Evolutionary conservation across 2,888 invertebrate species (phyloP).

Genomic region (Morpho deidamia): DNA sequence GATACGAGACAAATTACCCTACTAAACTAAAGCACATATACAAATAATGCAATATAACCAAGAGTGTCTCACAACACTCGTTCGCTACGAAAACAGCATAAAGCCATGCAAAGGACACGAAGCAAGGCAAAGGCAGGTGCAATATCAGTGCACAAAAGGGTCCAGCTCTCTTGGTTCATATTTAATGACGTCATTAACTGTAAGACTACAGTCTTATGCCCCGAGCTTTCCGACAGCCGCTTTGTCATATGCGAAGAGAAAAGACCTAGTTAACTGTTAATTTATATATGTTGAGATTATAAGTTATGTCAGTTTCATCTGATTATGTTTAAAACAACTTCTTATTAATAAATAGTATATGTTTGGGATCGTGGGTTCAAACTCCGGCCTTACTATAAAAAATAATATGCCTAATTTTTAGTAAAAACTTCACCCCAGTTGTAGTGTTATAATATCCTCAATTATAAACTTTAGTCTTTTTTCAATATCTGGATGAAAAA

Average conservation of each 20-base stretch:
- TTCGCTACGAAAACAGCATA: conserved; percentile 7
- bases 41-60: not conserved
- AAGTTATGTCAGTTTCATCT: too few relatives aligned
- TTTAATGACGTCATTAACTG: conserved; percentile 75
- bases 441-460: too few relatives aligned
- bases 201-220: conserved; percentile 50
- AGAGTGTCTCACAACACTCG: not conserved
- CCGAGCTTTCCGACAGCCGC: conserved; percentile 34
- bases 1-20: not conserved
- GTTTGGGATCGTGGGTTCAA: too few relatives aligned
- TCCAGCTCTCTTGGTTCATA: conserved; percentile 49
- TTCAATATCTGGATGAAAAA: too few relatives aligned
- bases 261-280: conserved; percentile 12
- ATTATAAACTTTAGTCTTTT: too few relatives aligned
- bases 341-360: too few relatives aligned
- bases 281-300: not conserved
- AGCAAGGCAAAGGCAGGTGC: conserved; percentile 18
- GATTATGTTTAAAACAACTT: too few relatives aligned
- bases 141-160: conserved; percentile 36
- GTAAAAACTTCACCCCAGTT: too few relatives aligned
- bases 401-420: too few relatives aligned
- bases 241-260: conserved; percentile 35
- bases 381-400: too few relatives aligned
- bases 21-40: not conserved
- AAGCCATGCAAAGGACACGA: conserved; percentile 17